These are phyloP conservation scores for Alethe castanea DNA, from an alignment of 2,113 vertebrate species.

Conservation along the genomic window DNA sequence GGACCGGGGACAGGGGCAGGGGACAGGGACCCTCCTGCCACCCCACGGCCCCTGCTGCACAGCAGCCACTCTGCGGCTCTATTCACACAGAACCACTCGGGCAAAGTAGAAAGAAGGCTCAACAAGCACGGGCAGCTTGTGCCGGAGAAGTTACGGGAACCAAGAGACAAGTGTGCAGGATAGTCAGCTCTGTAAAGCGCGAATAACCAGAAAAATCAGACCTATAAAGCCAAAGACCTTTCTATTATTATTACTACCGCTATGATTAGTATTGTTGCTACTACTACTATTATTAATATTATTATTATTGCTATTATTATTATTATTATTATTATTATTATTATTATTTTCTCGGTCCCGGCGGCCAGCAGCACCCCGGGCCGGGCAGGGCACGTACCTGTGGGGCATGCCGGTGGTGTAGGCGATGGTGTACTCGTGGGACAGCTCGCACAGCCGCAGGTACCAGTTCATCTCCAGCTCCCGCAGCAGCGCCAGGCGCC, in stretches of 20 bases:
- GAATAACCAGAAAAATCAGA: neutral
- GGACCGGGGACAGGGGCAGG: too few species aligned
- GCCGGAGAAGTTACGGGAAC: accelerated
- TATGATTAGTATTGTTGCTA: accelerated
- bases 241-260: accelerated
- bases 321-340: accelerated
- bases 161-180: neutral
- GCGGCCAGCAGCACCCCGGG: accelerated
- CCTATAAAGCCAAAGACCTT: neutral
- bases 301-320: too few species aligned
- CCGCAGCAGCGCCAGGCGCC: constrained; percentile 78
- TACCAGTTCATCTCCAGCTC: constrained; percentile 94
- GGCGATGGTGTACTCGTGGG: constrained; percentile 81
- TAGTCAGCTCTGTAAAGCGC: accelerated
- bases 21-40: neutral
- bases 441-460: constrained; percentile 83
- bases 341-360: accelerated
- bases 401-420: constrained; percentile 88
- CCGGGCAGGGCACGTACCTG: constrained; percentile 72
- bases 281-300: accelerated
- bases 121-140: neutral
- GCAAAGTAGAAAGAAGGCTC: neutral
- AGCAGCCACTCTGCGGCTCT: neutral
- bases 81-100: accelerated
- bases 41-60: neutral